These are phyloP conservation scores for Pangasius djambal DNA, from an alignment of 2,797 vertebrate genomes.

Conservation along the genomic window DNA sequence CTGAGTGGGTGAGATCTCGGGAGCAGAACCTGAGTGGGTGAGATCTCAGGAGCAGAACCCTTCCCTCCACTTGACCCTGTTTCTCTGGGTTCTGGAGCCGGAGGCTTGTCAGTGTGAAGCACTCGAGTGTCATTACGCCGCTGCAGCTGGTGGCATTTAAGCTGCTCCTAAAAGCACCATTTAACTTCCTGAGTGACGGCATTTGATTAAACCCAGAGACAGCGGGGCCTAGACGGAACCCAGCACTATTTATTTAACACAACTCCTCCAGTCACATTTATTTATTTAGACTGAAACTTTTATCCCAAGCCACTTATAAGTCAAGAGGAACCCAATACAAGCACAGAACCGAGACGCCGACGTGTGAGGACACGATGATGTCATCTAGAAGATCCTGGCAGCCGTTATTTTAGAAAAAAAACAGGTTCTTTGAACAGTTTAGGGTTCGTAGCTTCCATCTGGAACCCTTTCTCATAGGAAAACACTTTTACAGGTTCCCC, in stretches of 20 bases:
- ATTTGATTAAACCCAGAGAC: slow-evolving; percentile 23
- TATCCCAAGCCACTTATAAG: not conserved
- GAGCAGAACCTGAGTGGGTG: not conserved
- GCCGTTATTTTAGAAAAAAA: no score
- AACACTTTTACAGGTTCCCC: not conserved
- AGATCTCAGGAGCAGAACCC: not conserved
- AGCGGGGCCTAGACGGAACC: not conserved
- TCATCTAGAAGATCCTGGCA: not conserved
- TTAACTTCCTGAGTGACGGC: not conserved
- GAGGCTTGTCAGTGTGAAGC: not conserved
- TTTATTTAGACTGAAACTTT: not conserved
- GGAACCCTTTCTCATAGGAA: not conserved
- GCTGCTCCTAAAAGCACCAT: slow-evolving; percentile 29
- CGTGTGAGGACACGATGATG: not conserved
- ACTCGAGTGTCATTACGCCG: slow-evolving; percentile 31
- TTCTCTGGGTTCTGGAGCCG: not conserved
- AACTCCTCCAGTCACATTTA: not conserved
- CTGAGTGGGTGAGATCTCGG: no score
- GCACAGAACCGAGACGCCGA: not conserved
- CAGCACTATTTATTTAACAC: not conserved
- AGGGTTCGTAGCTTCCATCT: not conserved
- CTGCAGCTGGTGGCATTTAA: slow-evolving; percentile 46
- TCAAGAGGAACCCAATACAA: not conserved
- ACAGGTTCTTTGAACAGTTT: not conserved
- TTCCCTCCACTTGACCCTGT: slow-evolving; percentile 24